A percentile compares a stretch with the other conserved stretches of the same genome.
Evolutionary conservation across 2,797 vertebrate genomes (phyloP).

Genomic region (Enteromius paludinosus): DNA sequence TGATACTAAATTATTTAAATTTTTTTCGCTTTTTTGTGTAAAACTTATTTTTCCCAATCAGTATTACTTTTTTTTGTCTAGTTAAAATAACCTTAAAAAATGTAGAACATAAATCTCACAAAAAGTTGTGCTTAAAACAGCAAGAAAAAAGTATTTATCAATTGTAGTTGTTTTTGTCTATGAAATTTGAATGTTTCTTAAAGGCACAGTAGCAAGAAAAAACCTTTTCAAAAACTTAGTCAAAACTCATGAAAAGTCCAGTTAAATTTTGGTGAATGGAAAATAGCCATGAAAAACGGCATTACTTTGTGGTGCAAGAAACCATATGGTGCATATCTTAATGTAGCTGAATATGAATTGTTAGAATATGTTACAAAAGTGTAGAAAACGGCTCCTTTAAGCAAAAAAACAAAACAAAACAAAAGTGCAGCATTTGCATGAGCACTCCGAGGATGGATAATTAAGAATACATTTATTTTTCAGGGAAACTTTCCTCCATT

Average conservation of each 20-base stretch:
- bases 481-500: slow-evolving; percentile 31
- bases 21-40: too few species aligned
- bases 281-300: background rate
- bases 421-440: background rate
- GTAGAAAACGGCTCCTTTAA: background rate
- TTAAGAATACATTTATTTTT: slow-evolving; percentile 29
- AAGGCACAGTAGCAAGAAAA: background rate
- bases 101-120: background rate
- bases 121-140: too few species aligned
- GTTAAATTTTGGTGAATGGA: background rate
- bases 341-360: background rate
- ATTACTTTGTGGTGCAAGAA: background rate
- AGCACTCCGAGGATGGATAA: background rate
- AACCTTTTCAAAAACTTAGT: background rate
- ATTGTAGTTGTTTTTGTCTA: background rate
- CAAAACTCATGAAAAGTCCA: background rate
- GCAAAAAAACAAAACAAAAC: too few species aligned
- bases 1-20: background rate
- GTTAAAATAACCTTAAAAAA: too few species aligned
- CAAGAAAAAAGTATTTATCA: too few species aligned
- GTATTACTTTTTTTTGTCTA: too few species aligned
- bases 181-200: background rate
- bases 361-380: background rate
- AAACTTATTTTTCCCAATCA: too few species aligned
- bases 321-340: background rate